Evolutionary conservation across 2,888 invertebrate species (phyloP).

Genomic region (Eurois occulta): DNA sequence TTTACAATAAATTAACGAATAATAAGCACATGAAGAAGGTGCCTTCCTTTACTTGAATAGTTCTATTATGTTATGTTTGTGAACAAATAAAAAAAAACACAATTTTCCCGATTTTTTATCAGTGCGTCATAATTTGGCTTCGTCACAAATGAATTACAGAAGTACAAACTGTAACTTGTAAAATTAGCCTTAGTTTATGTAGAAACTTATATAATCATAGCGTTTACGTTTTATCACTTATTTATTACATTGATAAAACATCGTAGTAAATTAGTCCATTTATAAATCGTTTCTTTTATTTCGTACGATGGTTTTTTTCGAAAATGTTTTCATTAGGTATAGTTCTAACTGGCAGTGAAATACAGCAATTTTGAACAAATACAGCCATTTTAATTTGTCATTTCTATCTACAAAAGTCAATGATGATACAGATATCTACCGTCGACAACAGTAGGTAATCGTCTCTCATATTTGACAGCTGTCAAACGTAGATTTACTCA

Average conservation of each 20-base stretch:
- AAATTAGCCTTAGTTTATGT: not conserved
- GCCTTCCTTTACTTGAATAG: not conserved
- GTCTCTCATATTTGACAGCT: too few species aligned
- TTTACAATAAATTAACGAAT: not conserved
- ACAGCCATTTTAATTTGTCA: too few species aligned
- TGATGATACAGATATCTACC: too few species aligned
- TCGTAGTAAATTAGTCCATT: too few species aligned
- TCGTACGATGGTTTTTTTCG: not conserved
- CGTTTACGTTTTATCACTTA: not conserved
- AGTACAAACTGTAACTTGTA: not conserved
- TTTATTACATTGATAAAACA: not conserved
- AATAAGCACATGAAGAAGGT: not conserved
- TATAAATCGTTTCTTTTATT: not conserved
- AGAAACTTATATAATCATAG: not conserved
- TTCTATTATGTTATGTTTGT: not conserved
- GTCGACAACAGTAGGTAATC: too few species aligned
- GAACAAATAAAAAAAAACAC: not conserved
- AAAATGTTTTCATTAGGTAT: too few species aligned
- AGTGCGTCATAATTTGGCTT: not conserved
- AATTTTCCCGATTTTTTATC: not conserved
- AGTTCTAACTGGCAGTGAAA: slow-evolving; percentile 62
- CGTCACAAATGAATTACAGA: not conserved
- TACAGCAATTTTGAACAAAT: too few species aligned
- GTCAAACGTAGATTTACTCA: too few species aligned
- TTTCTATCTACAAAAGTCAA: too few species aligned